phyloP scores from a whole-genome alignment of 2,113 vertebrate genomes.

The Amia ocellicauda region DNA sequence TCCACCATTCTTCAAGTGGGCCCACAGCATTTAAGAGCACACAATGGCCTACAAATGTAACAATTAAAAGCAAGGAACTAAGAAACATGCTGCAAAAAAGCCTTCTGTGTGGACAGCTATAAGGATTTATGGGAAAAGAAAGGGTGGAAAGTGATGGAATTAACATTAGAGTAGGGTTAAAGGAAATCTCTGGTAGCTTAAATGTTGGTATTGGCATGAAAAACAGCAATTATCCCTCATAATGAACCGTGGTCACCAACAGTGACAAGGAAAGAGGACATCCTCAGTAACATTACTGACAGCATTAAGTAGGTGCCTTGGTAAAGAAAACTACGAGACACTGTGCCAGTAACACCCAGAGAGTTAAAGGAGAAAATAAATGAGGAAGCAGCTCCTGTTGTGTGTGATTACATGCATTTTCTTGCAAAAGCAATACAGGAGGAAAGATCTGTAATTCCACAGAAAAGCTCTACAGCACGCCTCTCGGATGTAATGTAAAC shows the following conservation, averaged over 20 bases:
- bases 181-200: no score
- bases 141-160: no score
- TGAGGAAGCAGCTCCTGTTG: neutral
- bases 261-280: conserved; percentile 20
- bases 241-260: conserved; percentile 28
- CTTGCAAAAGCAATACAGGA: neutral
- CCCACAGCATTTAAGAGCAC: no score
- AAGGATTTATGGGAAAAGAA: no score
- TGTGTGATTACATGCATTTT: neutral
- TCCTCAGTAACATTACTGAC: conserved; percentile 8
- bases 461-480: neutral
- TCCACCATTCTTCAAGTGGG: no score
- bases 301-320: conserved; percentile 18
- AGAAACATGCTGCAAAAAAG: no score
- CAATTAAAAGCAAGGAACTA: no score
- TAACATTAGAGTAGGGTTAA: no score
- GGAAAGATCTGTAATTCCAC: neutral
- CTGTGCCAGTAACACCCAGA: conserved; percentile 17
- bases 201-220: conserved; percentile 24
- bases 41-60: no score
- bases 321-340: conserved; percentile 11
- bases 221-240: conserved; percentile 42
- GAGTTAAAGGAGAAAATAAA: no score
- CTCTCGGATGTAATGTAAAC: neutral
- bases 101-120: no score